Conservation (phyloP, 2,113 vertebrate genomes). For the Psilopsiagon aurifrons region DNA sequence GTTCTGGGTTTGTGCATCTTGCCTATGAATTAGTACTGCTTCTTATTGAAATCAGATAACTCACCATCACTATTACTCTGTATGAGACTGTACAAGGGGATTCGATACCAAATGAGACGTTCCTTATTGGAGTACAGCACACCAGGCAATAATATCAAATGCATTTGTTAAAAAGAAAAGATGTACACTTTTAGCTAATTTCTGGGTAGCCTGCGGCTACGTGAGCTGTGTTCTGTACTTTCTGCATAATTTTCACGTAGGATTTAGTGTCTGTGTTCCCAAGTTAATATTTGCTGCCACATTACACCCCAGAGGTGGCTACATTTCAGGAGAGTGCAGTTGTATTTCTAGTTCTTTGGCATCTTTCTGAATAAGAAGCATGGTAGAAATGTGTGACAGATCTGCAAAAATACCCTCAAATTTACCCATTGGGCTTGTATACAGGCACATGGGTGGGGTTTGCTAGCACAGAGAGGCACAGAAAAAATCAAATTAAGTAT, state of each 20-base stretch:
- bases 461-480: constrained; percentile 45
- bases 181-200: constrained; percentile 31
- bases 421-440: constrained; percentile 15
- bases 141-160: neutral
- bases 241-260: neutral
- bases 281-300: constrained; percentile 9
- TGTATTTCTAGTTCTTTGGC: constrained; percentile 35
- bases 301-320: constrained; percentile 16
- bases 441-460: constrained; percentile 4
- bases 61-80: neutral
- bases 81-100: constrained; percentile 11
- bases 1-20: constrained; percentile 61
- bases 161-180: neutral
- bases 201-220: constrained; percentile 34
- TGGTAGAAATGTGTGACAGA: constrained; percentile 48
- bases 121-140: constrained; percentile 10
- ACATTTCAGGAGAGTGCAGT: constrained; percentile 9
- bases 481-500: constrained; percentile 57
- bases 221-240: neutral
- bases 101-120: neutral
- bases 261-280: constrained; percentile 2
- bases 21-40: constrained; percentile 52
- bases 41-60: constrained; percentile 46
- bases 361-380: constrained; percentile 36
- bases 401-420: constrained; percentile 5